Base-by-base conservation (phyloP, 1,140 invertebrate genomes). In the Oryzaephilus surinamensis region DNA sequence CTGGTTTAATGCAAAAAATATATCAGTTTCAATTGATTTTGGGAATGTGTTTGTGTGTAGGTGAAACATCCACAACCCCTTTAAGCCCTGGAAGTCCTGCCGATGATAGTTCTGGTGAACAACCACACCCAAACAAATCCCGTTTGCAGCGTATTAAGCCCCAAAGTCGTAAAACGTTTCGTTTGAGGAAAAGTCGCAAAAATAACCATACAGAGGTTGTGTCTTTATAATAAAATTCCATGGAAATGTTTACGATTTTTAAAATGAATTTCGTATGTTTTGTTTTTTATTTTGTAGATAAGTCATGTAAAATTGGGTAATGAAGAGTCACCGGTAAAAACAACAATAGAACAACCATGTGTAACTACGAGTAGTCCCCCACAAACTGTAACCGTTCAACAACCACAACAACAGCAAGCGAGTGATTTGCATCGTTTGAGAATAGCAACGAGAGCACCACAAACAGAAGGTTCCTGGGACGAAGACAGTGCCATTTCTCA, bases 131-230 rank as follows among this genome's bases (percentile, higher is more conserved):
- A 41, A 72, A 76, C 43, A 78, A 78, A 47, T 84, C 86, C 45
- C 72, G 89, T 12, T 73, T 96, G 29, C 91, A 96, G 59, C 71
- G 92, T 15, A 84, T 90, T 36, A 93, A 92, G 69, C 90, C 86
- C 12, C 89, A 92, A 61, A 94, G 89, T 57, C 76, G 92, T 45
- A 93, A 89, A 66, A 95, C 91, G 1, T 95, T 96, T 65, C 76
- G 90, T 40, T 76, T 89, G 32, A 71, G 83, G 51, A 84, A 83
- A 61, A 88, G 84, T 61, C 71, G 83, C 46, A 74, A 67, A 54
- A 70, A 65, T 32, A 66, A 66, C 26, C 61, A 65, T 38, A 58
- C 63, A 6, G 66, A 66, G 45, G 61, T 64, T n/a, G n/a, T n/a
- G n/a, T n/a, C n/a, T n/a, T n/a, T n/a, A n/a, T n/a, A n/a, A n/a